phyloP scores from a whole-genome alignment of 2,113 vertebrate species.

The Lagopus leucura region DNA sequence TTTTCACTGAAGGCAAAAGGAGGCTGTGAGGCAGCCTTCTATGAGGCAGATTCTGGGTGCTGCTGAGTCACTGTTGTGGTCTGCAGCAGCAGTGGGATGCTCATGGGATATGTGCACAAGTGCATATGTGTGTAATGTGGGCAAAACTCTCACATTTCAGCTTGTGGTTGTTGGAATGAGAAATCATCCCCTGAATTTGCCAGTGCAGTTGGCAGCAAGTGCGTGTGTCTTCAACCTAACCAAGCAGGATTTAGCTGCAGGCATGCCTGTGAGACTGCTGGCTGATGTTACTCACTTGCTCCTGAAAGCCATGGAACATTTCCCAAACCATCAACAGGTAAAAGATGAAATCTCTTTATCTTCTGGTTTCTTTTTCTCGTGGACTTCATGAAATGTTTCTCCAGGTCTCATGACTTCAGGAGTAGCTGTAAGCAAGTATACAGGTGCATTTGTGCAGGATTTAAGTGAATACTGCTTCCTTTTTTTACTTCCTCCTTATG shows the following conservation, averaged over 20 bases:
- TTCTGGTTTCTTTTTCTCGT: not conserved
- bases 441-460: not conserved
- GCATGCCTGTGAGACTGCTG: constrained; percentile 93
- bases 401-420: rapidly evolving
- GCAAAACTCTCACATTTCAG: constrained; percentile 72
- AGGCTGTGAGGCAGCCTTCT: not conserved
- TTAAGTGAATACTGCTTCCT: not conserved
- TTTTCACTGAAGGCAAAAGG: not conserved
- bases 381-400: not conserved
- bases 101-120: not conserved
- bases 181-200: constrained; percentile 94
- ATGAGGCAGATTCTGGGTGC: not conserved
- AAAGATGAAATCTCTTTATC: not conserved
- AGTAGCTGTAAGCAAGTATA: not conserved
- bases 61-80: not conserved
- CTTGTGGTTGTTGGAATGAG: constrained; percentile 97
- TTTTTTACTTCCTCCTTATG: not conserved
- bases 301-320: constrained; percentile 97
- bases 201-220: constrained; percentile 96
- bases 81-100: not conserved
- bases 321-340: constrained; percentile 97
- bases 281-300: constrained; percentile 93
- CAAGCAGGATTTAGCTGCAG: constrained; percentile 94
- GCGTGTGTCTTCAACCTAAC: constrained; percentile 99
- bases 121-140: not conserved